Evolutionary conservation across 2,113 vertebrate species (phyloP), one percentile per base, ranked within the genome.

Genomic region (Heterotilapia buettikoferi): DNA sequence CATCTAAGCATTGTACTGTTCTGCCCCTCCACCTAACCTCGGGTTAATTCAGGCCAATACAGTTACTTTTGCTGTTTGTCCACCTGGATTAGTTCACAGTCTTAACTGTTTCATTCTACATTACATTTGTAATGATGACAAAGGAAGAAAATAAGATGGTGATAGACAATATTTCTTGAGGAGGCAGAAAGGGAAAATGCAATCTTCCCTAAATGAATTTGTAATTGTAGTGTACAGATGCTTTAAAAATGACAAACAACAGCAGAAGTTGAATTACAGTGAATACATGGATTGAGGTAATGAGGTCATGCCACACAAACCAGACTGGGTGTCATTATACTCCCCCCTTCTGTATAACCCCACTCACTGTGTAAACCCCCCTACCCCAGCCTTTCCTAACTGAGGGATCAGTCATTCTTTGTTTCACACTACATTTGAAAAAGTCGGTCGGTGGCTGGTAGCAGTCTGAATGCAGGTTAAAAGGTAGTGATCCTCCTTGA

Each of bases 281-380:
- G 86, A 86, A 86, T 88, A 87, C 84, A 87, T 87, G 88, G 89
- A 93, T 93, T 93, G 90, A 88, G 94, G 91, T 94, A 94, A 94
- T 87, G 88, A 94, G 95, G 94, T 94, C 94, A 90, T 79, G 57
- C 91, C 86, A 89, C 84, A 89, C 71, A 84, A 84, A 89, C 84
- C 88, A 93, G 89, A 88, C 40, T 9, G 84, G 89, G 89, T 92
- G 83, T 94, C 88, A 89, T 88, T 91, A 88, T 31, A 45, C 81
- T 59, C 59, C 71, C 47, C 50, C 24, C 38, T 7, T 26, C 91
- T 87, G 73, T 82, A 80, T 53, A 38, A 40, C 56, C 26, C 8
- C 21, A 45, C 68, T 73, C 40, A 73, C 21, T 26, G 40, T 73
- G 40, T 29, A 73, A 73, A 16, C 21, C 68, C 40, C 68, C 13